Evolutionary conservation across 2,888 invertebrate genomes (phyloP).

Genomic region (Hermaeophaga mercurialis): DNA sequence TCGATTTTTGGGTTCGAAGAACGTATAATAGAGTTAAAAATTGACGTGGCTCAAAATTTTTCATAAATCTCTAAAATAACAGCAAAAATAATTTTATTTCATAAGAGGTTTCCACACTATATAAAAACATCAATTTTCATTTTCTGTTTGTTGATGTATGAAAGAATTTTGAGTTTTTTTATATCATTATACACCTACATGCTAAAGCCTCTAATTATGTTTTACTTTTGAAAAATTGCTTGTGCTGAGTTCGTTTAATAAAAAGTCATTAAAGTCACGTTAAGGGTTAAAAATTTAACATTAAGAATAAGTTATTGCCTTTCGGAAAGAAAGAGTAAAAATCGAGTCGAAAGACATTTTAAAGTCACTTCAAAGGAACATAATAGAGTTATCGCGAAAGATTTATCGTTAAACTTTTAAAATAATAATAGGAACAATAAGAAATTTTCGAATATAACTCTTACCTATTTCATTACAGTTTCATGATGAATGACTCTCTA

Average conservation of each 20-base stretch:
- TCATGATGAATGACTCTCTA: conserved; percentile 17
- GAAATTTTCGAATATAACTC: conserved; percentile 22
- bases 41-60: too few relatives aligned
- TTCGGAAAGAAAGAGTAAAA: conserved; percentile 12
- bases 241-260: too few relatives aligned
- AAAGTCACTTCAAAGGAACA: conserved; percentile 25
- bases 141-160: too few relatives aligned
- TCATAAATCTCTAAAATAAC: too few relatives aligned
- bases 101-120: too few relatives aligned
- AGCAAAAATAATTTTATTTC: too few relatives aligned
- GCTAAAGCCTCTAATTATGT: not conserved
- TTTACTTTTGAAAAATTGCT: conserved; percentile 1
- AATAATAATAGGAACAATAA: conserved; percentile 28
- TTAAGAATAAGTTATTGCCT: conserved; percentile 27
- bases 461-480: conserved; percentile 16
- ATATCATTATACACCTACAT: too few relatives aligned
- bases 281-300: conserved; percentile 24
- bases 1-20: too few relatives aligned
- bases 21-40: too few relatives aligned
- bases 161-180: too few relatives aligned
- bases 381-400: conserved; percentile 29
- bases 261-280: conserved; percentile 23
- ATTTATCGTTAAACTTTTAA: conserved; percentile 27
- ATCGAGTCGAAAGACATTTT: conserved; percentile 23
- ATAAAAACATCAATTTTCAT: too few relatives aligned